phyloP scores from a whole-genome alignment of 2,797 vertebrate genomes.

The Denticeps clupeoides region DNA sequence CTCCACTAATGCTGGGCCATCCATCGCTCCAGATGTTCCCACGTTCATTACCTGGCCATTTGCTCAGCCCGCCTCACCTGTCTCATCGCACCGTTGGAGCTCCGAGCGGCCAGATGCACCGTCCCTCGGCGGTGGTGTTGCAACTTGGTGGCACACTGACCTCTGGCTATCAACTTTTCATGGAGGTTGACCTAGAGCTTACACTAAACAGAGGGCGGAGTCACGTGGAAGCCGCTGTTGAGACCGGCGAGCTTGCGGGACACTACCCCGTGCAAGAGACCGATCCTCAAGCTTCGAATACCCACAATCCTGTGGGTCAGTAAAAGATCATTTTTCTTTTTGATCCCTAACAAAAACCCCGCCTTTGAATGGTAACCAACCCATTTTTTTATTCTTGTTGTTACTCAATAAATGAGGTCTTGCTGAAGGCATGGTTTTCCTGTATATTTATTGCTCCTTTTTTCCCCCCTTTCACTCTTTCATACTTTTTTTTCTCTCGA shows the following conservation, averaged over 20 bases:
- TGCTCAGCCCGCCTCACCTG: background rate
- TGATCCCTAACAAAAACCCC: constrained; percentile 13
- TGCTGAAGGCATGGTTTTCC: constrained; percentile 17
- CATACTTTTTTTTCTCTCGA: constrained; percentile 15
- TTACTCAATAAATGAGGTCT: constrained; percentile 28
- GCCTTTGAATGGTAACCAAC: constrained; percentile 7
- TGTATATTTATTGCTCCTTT: constrained; percentile 23
- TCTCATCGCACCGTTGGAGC: too few species aligned
- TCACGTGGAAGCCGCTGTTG: too few species aligned
- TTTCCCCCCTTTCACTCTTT: background rate
- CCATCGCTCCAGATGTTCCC: background rate
- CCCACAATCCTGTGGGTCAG: too few species aligned
- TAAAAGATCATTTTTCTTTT: constrained; percentile 13
- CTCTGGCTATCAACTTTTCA: too few species aligned
- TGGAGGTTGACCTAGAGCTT: too few species aligned
- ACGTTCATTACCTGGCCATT: background rate
- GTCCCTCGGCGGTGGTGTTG: background rate
- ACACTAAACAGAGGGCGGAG: too few species aligned
- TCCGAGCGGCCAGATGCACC: too few species aligned
- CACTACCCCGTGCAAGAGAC: too few species aligned
- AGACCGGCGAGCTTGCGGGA: too few species aligned
- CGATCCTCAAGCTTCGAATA: too few species aligned
- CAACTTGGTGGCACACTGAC: too few species aligned
- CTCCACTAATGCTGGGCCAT: background rate
- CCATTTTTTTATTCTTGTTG: constrained; percentile 14